Base-by-base conservation (phyloP, 2,797 vertebrate species). In the Bradypodion pumilum region DNA sequence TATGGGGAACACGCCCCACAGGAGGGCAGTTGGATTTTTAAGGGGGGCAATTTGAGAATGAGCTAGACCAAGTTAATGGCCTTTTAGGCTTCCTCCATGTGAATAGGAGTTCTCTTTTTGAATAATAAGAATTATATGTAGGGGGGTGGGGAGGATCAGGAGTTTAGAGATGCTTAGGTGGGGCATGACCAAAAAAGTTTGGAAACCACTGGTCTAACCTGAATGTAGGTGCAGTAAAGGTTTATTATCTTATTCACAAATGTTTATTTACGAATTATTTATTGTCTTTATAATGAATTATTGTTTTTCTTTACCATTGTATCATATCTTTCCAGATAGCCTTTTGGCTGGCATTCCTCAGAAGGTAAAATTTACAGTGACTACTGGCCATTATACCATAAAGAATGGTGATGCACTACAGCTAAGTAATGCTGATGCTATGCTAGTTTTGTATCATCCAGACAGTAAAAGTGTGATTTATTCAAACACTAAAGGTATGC, bases 321-420 rank as follows among this genome's bases (percentile, higher is more conserved):
- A 85, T 62, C 10, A 56, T 87, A 76, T 65, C n/a, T n/a, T 65
- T 92, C 69, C 93, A 99, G 98, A 99, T 81, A 97, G 96, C 21
- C 97, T 99, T 91, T 93, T 99, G 95, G 98, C 98, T 25, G 99
- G 99, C 80, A 96, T 99, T 91, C 97, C 98, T 84, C 99, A 99
- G 96, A 97, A 94, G 89, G 97, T 99, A 85, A 98, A 97, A 95
- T 99, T 99, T 95, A 98, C 97, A 1, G 96, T 99, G 85, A 93
- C 97, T 77, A 99, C 98, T 2, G 99, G 99, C 78, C 98, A 99
- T 95, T 99, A 99, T 80, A 84, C 93, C 5, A 92, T 99, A 90
- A 99, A 98, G 95, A 97, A 95, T 0, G 98, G 98, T 8, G 99
- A 99, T 66, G 95, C 98, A 62, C 94, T 99, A 85, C 99, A 99